Percentiles rank a stretch among this genome's conserved stretches.
These are phyloP conservation scores for Drosophila pseudoananassae DNA, from an alignment of 1,140 invertebrate genomes.

Conservation along the genomic window DNA sequence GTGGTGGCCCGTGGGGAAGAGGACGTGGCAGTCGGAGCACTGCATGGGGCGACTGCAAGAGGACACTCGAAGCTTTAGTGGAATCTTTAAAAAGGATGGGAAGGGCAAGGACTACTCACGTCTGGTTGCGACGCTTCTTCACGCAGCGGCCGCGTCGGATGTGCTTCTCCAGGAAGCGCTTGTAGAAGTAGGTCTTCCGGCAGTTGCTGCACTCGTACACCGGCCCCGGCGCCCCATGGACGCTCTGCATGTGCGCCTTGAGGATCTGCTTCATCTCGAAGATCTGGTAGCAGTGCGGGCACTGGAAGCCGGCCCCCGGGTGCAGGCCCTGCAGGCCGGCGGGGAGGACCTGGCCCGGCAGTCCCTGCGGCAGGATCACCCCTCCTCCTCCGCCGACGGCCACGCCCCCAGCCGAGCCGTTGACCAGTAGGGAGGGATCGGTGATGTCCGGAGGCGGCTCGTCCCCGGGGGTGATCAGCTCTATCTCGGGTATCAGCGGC, in stretches of 20 bases:
- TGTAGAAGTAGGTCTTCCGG: slow-evolving; percentile 82
- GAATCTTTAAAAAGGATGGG: background rate
- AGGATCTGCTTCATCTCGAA: slow-evolving; percentile 82
- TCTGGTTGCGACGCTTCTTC: slow-evolving; percentile 81
- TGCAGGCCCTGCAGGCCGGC: slow-evolving; percentile 6
- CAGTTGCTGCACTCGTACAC: slow-evolving; percentile 83
- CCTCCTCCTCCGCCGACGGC: background rate
- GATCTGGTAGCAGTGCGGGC: slow-evolving; percentile 74
- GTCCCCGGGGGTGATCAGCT: slow-evolving; percentile 75
- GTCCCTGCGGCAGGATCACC: background rate
- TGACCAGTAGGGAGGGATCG: slow-evolving; percentile 20
- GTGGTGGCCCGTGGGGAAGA: slow-evolving; percentile 82
- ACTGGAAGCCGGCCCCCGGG: slow-evolving; percentile 65
- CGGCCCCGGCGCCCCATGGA: slow-evolving; percentile 72
- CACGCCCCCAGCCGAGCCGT: slow-evolving; percentile 6
- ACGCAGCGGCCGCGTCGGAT: slow-evolving; percentile 81
- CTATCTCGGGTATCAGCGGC: slow-evolving; percentile 80
- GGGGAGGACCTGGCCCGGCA: too few species aligned
- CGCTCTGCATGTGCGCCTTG: slow-evolving; percentile 81
- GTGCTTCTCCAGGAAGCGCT: slow-evolving; percentile 81
- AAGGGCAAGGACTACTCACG: slow-evolving; percentile 47
- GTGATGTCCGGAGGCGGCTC: slow-evolving; percentile 35
- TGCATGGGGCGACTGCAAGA: slow-evolving; percentile 75
- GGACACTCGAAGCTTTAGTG: too few species aligned
- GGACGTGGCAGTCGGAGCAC: slow-evolving; percentile 81